phyloP scores from a whole-genome alignment of 2,113 vertebrate genomes.

The Puntigrus tetrazona region DNA sequence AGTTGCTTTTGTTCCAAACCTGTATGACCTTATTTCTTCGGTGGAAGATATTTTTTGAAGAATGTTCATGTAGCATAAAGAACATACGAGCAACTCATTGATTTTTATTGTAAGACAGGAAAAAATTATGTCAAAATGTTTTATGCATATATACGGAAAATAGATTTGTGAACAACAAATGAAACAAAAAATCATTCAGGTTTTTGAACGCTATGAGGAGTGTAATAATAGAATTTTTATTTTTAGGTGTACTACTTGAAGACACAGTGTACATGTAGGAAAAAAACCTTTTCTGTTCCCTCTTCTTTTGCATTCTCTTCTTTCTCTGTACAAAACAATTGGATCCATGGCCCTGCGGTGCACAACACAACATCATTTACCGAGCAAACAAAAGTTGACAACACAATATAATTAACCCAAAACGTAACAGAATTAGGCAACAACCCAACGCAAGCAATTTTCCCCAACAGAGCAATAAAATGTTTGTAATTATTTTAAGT shows the following conservation, averaged over 20 bases:
- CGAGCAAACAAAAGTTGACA: constrained; percentile 13
- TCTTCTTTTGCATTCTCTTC: neutral
- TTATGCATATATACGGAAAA: neutral
- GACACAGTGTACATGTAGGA: neutral
- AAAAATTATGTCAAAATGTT: neutral
- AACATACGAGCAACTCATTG: neutral
- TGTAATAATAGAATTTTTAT: neutral
- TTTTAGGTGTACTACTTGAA: neutral
- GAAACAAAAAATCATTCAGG: neutral
- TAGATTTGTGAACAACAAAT: neutral
- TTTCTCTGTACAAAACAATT: constrained; percentile 19
- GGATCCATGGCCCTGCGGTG: neutral
- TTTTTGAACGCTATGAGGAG: neutral
- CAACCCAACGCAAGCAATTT: neutral
- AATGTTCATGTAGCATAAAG: neutral
- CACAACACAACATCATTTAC: neutral
- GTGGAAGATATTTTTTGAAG: neutral
- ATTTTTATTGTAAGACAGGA: neutral
- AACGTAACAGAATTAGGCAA: constrained; percentile 18
- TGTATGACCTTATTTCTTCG: neutral
- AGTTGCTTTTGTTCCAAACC: neutral
- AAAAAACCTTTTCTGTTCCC: neutral
- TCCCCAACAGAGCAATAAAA: neutral
- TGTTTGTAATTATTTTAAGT: neutral
- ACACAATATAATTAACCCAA: constrained; percentile 14